Evolutionary conservation across 2,113 vertebrate species (phyloP), one percentile per base, ranked within the genome.

Genomic region (Alethe diademata): DNA sequence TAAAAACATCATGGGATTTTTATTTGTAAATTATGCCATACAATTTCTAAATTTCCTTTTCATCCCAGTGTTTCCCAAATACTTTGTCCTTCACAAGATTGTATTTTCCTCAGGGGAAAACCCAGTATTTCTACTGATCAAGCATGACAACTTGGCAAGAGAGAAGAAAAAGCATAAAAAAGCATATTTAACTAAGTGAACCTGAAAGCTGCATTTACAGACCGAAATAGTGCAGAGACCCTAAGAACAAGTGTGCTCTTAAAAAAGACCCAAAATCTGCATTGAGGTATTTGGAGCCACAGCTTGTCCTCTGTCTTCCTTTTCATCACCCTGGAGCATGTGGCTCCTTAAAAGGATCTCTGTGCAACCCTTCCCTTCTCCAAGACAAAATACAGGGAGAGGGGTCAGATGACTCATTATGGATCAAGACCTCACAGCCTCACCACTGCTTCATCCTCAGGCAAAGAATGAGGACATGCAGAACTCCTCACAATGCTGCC

Each of bases 381-480:
- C 58, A 72, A 87, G 36, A 48, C 65, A 81, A 75, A 91, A 91
- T 29, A 58, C 1, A 29, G 26, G 50, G 4, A 92, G 26, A 85
- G 83, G 48, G 84, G 73, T 71, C 73, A 89, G 87, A 90, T 93
- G 90, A 90, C 48, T 94, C 83, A 91, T n/a, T 72, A 43, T 8
- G n/a, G 58, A 93, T 66, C 75, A 42, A 75, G 66, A 65, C 29
- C 72, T 87, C 61, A 15, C 19, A 89, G 89, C 82, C 57, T 43
- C 26, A 50, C 25, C 91, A 72, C 33, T 1, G 2, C 54, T 69
- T 12, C 71, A 47, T 50, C 88, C 67, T 36, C 62, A 45, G 45
- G 66, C 53, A 57, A 67, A 67, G 42, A 69, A 15, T 2, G 28
- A 89, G 42, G 56, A 64, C 43, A 53, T 43, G 65, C 7, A 86